Base-by-base conservation (phyloP, 2,888 invertebrate genomes). In the Sarcophaga subvicina region DNA sequence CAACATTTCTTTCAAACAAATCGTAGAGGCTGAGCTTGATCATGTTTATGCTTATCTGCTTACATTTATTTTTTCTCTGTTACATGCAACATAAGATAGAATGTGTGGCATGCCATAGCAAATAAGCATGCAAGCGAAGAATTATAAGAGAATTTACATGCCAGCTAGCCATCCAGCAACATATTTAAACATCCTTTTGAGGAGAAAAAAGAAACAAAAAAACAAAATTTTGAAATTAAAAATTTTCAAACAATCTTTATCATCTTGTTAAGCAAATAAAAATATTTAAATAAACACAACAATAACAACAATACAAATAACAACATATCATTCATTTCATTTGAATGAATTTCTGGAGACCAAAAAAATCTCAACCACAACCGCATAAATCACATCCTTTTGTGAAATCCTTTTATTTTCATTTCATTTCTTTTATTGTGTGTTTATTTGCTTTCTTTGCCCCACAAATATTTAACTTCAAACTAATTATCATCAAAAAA, bases 361-460 rank as follows among this genome's bases (percentile, higher is more conserved):
- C 6, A 37, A 14, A 54, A 66, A 27, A 27, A 27, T 37, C 37
- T 6, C 37, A 54, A 77, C 76, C 71, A 71, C 85, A 80, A 83
- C 83, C 80, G 83, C 86, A 87, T 87, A 84, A 84, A 81, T 87
- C 80, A 81, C 86, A 87, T 87, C 78, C 81, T 87, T 87, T 87
- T 76, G 86, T 87, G 86, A 87, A 87, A 87, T 87, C 86, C 86
- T 87, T 87, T 83, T 37, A 77, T n/a, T 77, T 80, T 62, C 10
- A 20, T 45, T 37, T 67, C 73, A 3, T 63, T 77, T 78, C 37
- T 63, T 63, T 63, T 60, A 49, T 37, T 37, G 37, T 62, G 27
- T 71, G 49, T 69, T 54, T 27, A 37, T 79, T 72, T 75, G 45
- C 47, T 47, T 81, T 37, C 37, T 6, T 70, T 6, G 37, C 37